phyloP scores from a whole-genome alignment of 92 coral and sea anemone genomes.

The Nematostella vectensis region DNA sequence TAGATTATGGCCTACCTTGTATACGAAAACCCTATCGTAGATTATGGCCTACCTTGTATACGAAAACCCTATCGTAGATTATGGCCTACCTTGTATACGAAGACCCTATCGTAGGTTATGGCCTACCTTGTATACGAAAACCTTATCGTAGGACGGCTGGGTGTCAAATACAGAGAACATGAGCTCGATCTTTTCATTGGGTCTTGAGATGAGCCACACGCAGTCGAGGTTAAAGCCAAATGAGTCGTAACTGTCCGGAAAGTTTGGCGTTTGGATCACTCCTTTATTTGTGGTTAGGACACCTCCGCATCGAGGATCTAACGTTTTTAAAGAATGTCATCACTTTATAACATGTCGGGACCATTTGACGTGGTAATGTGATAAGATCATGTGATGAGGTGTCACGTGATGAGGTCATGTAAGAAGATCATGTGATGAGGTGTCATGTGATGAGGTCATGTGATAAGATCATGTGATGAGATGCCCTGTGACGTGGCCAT shows the following conservation, averaged over 20 bases:
- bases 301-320: conserved; percentile 81
- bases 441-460: no score
- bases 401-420: no score
- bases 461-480: no score
- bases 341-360: no score
- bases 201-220: conserved; percentile 67
- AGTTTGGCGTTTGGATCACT: conserved; percentile 55
- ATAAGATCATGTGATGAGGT: no score
- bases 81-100: conserved; percentile 28
- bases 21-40: neutral
- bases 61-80: neutral
- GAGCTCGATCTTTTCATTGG: conserved; percentile 46
- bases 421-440: no score
- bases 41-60: neutral
- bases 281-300: conserved; percentile 46
- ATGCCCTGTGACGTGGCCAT: no score
- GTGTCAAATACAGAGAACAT: conserved; percentile 56
- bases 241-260: conserved; percentile 57
- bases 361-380: no score
- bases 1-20: no score
- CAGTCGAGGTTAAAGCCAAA: conserved; percentile 51
- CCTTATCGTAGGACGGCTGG: conserved; percentile 44
- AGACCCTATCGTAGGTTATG: conserved; percentile 45
- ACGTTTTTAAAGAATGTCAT: neutral
- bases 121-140: conserved; percentile 28